Evolutionary conservation across 2,888 invertebrate genomes (phyloP).

Genomic region (Eueremaeus valkanovi): DNA sequence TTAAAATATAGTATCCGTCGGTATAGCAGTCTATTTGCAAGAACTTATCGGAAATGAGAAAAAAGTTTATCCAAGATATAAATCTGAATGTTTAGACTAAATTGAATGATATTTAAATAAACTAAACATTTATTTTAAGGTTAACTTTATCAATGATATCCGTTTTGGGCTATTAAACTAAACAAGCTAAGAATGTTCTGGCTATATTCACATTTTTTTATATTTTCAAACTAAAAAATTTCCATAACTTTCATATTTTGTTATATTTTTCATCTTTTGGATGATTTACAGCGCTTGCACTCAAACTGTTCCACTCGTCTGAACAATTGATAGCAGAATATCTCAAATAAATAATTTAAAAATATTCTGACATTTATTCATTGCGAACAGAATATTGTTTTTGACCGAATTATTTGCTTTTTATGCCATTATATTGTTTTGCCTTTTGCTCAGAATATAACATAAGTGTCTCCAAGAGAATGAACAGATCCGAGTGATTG

Average conservation of each 20-base stretch:
- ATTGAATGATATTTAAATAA: not conserved
- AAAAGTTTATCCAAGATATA: not conserved
- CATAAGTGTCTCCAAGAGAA: not conserved
- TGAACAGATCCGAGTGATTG: constrained; percentile 6
- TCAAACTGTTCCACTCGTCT: no score
- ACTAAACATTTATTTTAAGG: not conserved
- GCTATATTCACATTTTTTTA: not conserved
- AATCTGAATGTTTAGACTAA: not conserved
- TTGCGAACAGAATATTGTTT: no score
- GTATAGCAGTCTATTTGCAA: not conserved
- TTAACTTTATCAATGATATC: not conserved
- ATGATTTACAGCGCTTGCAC: no score
- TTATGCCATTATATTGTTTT: no score
- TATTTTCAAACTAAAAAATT: not conserved
- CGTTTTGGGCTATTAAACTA: not conserved
- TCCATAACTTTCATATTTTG: not conserved
- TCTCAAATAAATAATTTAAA: no score
- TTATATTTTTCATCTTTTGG: no score
- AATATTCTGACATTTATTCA: no score
- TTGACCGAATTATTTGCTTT: no score
- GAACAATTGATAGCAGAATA: not conserved
- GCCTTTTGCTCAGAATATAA: not conserved
- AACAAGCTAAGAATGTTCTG: not conserved
- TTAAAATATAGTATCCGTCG: not conserved
- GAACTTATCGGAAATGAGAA: not conserved